Percentiles rank a stretch among this genome's conserved stretches.
Conservation (phyloP, 1,140 invertebrate species). For the Drosophila bocqueti region DNA sequence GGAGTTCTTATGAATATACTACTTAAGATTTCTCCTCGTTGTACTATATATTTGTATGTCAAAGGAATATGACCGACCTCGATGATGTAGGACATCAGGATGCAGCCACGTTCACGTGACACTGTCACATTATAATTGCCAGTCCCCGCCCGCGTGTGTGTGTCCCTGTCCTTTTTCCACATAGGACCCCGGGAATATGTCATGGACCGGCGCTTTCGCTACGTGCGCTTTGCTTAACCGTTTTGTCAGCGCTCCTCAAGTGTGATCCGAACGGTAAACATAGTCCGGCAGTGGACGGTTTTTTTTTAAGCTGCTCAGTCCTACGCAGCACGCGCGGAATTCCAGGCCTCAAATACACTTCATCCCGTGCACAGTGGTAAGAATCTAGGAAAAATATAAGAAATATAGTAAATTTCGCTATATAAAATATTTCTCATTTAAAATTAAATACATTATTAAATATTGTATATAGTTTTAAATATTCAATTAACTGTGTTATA, state of each 20-base stretch:
- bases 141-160: conserved; percentile 35
- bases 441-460: neutral
- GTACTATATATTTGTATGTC: neutral
- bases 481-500: too few relatives aligned
- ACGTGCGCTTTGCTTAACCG: conserved; percentile 61
- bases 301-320: conserved; percentile 76
- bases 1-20: too few relatives aligned
- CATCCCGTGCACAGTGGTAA: conserved; percentile 37
- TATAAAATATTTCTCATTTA: neutral
- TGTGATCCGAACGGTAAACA: conserved; percentile 78
- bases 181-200: conserved; percentile 9
- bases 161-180: neutral
- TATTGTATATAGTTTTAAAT: too few relatives aligned
- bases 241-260: conserved; percentile 73
- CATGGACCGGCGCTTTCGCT: conserved; percentile 54
- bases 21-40: too few relatives aligned
- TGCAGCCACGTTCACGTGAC: conserved; percentile 57
- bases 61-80: neutral
- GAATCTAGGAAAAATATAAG: neutral
- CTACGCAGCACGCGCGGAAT: conserved; percentile 53
- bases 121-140: conserved; percentile 68
- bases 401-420: neutral
- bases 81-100: conserved; percentile 35
- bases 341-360: conserved; percentile 12
- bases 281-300: conserved; percentile 46